Evolutionary conservation across 2,797 vertebrate species (phyloP), one percentile per base, ranked within the genome.

Genomic region (Chloroceryle amazona): DNA sequence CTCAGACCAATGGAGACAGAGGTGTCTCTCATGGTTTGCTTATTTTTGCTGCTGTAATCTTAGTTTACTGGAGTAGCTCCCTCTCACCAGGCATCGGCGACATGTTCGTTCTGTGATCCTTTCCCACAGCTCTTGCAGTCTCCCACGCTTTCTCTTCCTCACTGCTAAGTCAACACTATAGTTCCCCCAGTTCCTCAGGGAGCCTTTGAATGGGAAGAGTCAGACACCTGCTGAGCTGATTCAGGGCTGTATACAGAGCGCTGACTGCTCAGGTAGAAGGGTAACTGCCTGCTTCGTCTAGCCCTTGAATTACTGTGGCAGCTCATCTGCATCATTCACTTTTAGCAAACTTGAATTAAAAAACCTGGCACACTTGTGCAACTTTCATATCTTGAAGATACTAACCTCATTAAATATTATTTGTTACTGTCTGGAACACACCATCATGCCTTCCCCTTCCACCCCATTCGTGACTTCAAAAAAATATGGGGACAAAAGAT

Each of bases 101-200:
- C 89, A 2, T 44, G 68, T 86, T 93, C 74, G 82, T 93, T 87
- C 35, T 91, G 2, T 66, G 84, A 76, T 70, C 41, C 58, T 89
- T 97, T 95, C 96, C 94, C 93, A 95, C 71, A 93, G 84, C 55
- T 73, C 71, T 54, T 46, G 73, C 29, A 75, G 63, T 92, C 89
- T 96, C 94, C 93, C 93, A 96, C 79, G 55, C 94, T 85, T 95
- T 95, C 47, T 90, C 37, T 73, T 93, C 62, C 65, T 94, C 49
- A 3, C 66, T 89, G 37, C 3, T 31, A 51, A 82, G 79, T 84
- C 81, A 85, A 1, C 84, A 4, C 67, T 51, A 1, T 54, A 51
- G 81, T 91, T 96, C 51, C 58, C 76, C 74, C 51, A 20, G 76
- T 70, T 89, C 80, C 73, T 86, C 23, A 13, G 7, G 0, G 86